Conservation (phyloP, 1,140 invertebrate species). For the Drosophila ficusphila region DNA sequence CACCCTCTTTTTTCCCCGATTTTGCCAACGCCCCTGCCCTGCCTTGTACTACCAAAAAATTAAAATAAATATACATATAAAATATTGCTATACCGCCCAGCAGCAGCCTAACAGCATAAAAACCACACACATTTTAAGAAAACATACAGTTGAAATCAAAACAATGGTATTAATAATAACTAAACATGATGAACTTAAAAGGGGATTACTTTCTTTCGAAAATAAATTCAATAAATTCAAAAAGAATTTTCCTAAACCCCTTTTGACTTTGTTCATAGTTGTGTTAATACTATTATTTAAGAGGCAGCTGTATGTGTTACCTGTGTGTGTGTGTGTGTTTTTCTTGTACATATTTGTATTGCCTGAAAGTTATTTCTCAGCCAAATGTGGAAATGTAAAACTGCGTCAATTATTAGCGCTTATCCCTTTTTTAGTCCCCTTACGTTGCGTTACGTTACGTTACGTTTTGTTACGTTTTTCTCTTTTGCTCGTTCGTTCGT, state of each 20-base stretch:
- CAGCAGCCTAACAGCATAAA: conserved; percentile 32
- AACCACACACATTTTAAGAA: conserved; percentile 2
- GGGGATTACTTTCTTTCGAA: no score
- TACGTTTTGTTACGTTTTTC: conserved; percentile 56
- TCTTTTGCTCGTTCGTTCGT: conserved; percentile 60
- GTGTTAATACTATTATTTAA: not conserved
- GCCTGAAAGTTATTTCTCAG: conserved; percentile 26
- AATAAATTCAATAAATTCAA: no score
- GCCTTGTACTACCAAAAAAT: conserved; percentile 34
- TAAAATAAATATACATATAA: conserved; percentile 5
- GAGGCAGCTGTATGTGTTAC: not conserved
- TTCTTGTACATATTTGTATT: conserved; percentile 38
- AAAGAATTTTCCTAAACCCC: no score
- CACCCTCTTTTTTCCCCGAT: conserved; percentile 11
- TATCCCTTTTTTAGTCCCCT: conserved; percentile 16
- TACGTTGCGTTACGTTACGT: conserved; percentile 41
- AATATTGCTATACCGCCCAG: conserved; percentile 31
- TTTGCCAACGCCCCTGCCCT: conserved; percentile 47
- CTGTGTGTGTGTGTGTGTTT: not conserved
- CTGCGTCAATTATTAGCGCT: conserved; percentile 36
- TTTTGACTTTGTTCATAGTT: no score
- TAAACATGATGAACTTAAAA: no score
- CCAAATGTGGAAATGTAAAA: conserved; percentile 18
- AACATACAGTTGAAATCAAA: conserved; percentile 9
- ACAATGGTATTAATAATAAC: not conserved